phyloP scores from a whole-genome alignment of 1,140 invertebrate genomes.

The fruit fly (Drosophila melanogaster) region DNA sequence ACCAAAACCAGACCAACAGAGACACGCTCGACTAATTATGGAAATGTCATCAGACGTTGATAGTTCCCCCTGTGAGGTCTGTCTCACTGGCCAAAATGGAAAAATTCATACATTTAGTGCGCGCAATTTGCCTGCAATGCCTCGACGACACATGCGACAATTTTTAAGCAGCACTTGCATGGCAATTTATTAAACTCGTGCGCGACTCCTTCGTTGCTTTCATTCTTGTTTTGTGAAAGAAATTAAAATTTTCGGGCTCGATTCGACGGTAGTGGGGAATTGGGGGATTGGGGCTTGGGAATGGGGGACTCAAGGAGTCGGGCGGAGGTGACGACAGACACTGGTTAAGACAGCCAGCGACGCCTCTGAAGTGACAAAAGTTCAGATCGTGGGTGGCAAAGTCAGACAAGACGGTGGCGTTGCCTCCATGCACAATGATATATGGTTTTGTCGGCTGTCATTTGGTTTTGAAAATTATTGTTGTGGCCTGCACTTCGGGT shows the following conservation, averaged over 20 bases:
- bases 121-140: slow-evolving; percentile 76
- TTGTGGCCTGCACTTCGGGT: slow-evolving; percentile 70
- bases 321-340: slow-evolving; percentile 49
- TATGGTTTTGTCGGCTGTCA: slow-evolving; percentile 80
- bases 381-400: slow-evolving; percentile 79
- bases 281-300: neutral
- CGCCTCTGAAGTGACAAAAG: slow-evolving; percentile 78
- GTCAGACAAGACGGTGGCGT: slow-evolving; percentile 62
- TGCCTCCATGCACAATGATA: slow-evolving; percentile 74
- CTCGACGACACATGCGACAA: slow-evolving; percentile 76
- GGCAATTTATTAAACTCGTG: slow-evolving; percentile 69
- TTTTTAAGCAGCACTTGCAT: slow-evolving; percentile 63
- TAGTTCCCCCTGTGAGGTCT: slow-evolving; percentile 61
- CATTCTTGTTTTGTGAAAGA: slow-evolving; percentile 32
- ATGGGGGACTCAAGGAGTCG: neutral
- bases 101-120: slow-evolving; percentile 57
- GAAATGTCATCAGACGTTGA: slow-evolving; percentile 75
- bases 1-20: slow-evolving; percentile 40
- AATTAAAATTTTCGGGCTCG: slow-evolving; percentile 61
- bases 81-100: slow-evolving; percentile 35
- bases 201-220: neutral
- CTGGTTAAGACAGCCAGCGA: slow-evolving; percentile 70
- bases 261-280: neutral
- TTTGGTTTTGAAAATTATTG: slow-evolving; percentile 81
- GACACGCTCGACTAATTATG: slow-evolving; percentile 80